Percentiles rank a stretch among this genome's conserved stretches.
Conservation (phyloP, 2,888 invertebrate species). For the Netelia fuscicornis region DNA sequence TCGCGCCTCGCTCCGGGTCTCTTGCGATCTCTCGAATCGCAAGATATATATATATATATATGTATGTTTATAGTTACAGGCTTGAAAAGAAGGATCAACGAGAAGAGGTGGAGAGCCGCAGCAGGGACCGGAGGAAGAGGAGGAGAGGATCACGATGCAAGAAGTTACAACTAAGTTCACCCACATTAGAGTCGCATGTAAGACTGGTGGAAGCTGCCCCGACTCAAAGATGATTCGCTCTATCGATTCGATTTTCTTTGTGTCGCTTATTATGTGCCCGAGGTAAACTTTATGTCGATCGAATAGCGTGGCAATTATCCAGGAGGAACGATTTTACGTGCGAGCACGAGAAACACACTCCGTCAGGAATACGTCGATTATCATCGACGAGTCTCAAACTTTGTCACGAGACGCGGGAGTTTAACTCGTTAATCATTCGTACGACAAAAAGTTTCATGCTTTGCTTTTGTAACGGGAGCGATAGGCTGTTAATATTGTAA, state of each 20-base stretch:
- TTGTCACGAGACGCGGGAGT: too few relatives aligned
- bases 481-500: too few relatives aligned
- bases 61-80: background rate
- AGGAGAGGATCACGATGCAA: slow-evolving; percentile 50
- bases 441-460: too few relatives aligned
- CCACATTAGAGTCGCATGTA: slow-evolving; percentile 61
- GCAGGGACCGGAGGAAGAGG: background rate
- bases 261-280: background rate
- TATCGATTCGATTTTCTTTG: background rate
- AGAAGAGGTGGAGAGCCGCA: background rate
- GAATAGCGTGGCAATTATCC: slow-evolving; percentile 47
- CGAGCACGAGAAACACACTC: background rate
- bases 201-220: slow-evolving; percentile 14
- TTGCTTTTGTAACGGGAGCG: too few relatives aligned
- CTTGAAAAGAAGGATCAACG: background rate
- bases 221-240: slow-evolving; percentile 44
- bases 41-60: slow-evolving; percentile 18
- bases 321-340: slow-evolving; percentile 57
- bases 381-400: too few relatives aligned
- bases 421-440: too few relatives aligned
- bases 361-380: background rate
- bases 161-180: slow-evolving; percentile 58
- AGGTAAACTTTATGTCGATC: slow-evolving; percentile 18
- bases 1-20: slow-evolving; percentile 23
- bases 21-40: slow-evolving; percentile 47